Percentiles rank a stretch among this genome's conserved stretches.
Evolutionary conservation across 2,797 vertebrate genomes (phyloP).

Genomic region (Notoglanidium macrostoma): DNA sequence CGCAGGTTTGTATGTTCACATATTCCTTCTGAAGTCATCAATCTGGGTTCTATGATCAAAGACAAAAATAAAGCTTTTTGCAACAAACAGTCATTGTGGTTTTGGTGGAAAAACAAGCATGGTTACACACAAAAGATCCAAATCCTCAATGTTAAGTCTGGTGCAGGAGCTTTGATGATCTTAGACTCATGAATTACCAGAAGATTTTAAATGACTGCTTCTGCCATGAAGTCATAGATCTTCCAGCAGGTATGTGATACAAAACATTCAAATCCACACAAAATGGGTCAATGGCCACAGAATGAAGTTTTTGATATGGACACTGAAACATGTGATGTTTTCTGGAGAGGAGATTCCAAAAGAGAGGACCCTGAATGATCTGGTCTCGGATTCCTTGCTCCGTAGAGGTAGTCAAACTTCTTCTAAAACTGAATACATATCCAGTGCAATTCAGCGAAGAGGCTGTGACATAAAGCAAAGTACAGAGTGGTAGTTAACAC

Average conservation of each 20-base stretch:
- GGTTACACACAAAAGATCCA: not conserved
- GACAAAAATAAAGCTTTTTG: not conserved
- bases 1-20: not conserved
- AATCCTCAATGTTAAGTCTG: not conserved
- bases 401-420: not conserved
- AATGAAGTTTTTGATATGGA: not conserved
- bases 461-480: conserved; percentile 30
- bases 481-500: conserved; percentile 51
- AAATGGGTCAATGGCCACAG: not conserved
- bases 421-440: not conserved
- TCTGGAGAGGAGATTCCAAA: not conserved
- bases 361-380: not conserved
- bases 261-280: not conserved
- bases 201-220: not conserved
- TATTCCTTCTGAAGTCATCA: conserved; percentile 7
- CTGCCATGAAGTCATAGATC: not conserved
- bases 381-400: not conserved
- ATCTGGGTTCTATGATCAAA: conserved; percentile 1
- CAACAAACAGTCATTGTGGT: not conserved
- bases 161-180: not conserved
- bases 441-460: conserved; percentile 9
- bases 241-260: no score
- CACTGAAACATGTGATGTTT: not conserved
- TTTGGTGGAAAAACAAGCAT: not conserved
- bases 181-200: not conserved